Percentiles rank a stretch among this genome's conserved stretches.
Evolutionary conservation across 2,797 vertebrate species (phyloP).

Genomic region (Myotis vivesi): DNA sequence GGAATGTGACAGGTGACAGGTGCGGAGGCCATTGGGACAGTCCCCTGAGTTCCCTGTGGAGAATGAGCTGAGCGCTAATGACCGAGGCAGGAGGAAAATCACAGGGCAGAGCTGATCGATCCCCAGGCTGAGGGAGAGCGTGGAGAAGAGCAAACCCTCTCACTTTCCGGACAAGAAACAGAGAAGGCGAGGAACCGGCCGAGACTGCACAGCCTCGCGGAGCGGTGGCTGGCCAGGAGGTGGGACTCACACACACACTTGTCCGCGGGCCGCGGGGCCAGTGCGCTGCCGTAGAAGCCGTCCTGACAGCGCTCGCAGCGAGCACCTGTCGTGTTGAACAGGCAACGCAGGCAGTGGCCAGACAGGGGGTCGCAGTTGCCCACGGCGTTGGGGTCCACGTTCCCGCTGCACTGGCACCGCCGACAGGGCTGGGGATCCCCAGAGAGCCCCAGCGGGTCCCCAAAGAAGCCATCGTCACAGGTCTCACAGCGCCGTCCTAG

Average conservation of each 20-base stretch:
- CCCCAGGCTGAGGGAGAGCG: neutral
- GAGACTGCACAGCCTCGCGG: neutral
- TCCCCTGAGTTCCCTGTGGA: rapidly evolving
- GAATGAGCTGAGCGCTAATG: rapidly evolving
- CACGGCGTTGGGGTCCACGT: conserved; percentile 91
- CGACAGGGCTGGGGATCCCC: conserved; percentile 83
- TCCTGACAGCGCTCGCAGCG: conserved; percentile 87
- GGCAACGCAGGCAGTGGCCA: conserved; percentile 91
- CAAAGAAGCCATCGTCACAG: conserved; percentile 94
- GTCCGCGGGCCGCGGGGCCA: conserved; percentile 66
- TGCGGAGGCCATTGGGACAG: rapidly evolving
- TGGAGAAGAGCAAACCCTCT: neutral
- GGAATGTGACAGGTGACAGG: rapidly evolving
- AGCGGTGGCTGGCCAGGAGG: rapidly evolving
- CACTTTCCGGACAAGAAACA: neutral
- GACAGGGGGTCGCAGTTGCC: conserved; percentile 90
- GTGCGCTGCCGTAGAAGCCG: conserved; percentile 90
- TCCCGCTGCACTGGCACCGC: conserved; percentile 89
- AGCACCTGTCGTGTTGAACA: conserved; percentile 88
- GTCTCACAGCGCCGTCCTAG: conserved; percentile 92
- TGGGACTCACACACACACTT: conserved; percentile 90
- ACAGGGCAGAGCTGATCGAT: neutral
- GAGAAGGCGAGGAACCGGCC: neutral
- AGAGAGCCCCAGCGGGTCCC: conserved; percentile 90
- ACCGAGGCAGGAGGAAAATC: neutral